Evolutionary conservation across 2,888 invertebrate species (phyloP), one percentile per base, ranked within the genome.

Genomic region (Iphiclides podalirius): DNA sequence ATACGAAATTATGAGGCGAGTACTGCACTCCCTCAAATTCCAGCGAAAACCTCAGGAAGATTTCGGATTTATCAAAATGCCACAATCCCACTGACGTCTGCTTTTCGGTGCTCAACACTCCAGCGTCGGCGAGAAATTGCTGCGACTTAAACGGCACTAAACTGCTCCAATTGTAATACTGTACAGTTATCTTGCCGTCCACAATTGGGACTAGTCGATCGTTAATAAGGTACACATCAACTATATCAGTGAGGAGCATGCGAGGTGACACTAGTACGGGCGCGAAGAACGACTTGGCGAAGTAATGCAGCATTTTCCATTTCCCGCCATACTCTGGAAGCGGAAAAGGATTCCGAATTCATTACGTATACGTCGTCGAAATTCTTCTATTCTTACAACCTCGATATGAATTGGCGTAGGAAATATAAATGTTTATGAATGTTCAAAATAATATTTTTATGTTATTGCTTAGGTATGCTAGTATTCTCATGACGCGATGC

Each of bases 291-390:
- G 94, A 90, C 59, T 90, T 91, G 0, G 96, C 96, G 76, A 92
- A 97, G 76, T 98, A 96, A 66, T 99, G 98, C 1, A 97, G 81
- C 91, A 95, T 93, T 79, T 96, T 96, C 96, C 96, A 96, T 60
- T 91, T 90, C 7, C 95, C 94, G 26, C 90, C 90, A 65, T 90
- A 93, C 77, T 96, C 95, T 94, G 81, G 26, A 75, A 75, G 49
- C 7, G 13, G 39, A 11, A 36, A 26, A 26, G 6, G 3, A 26
- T 20, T 20, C 20, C n/a, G n/a, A n/a, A n/a, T n/a, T n/a, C n/a
- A n/a, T n/a, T n/a, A n/a, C n/a, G n/a, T n/a, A n/a, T n/a, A n/a
- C n/a, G n/a, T n/a, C n/a, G n/a, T n/a, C n/a, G n/a, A n/a, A n/a
- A n/a, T n/a, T n/a, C n/a, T n/a, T n/a, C n/a, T n/a, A n/a, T n/a